Evolutionary conservation across 1,140 invertebrate genomes (phyloP).

Genomic region (Rhyacophila brunnea): DNA sequence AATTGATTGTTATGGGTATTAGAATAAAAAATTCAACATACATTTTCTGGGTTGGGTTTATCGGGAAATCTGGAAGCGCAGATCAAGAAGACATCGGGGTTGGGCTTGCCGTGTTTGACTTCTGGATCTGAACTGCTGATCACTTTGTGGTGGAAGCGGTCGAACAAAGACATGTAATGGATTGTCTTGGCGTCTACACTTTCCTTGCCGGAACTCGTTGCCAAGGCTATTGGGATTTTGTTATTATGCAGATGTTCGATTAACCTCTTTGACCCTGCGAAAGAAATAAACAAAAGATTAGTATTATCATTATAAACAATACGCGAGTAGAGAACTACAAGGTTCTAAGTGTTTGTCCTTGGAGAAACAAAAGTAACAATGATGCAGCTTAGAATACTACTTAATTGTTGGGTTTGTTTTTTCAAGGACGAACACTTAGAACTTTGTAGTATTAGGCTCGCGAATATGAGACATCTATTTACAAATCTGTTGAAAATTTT

Average conservation of each 20-base stretch:
- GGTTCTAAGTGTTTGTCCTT: no score
- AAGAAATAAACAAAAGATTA: no score
- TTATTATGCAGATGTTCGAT: slow-evolving; percentile 77
- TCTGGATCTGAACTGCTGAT: slow-evolving; percentile 84
- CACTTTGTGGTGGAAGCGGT: slow-evolving; percentile 79
- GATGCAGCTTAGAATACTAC: no score
- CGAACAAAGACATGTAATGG: slow-evolving; percentile 71
- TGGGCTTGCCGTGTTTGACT: slow-evolving; percentile 87
- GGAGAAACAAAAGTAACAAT: no score
- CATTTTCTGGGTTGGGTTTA: slow-evolving; percentile 66
- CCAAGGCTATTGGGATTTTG: slow-evolving; percentile 81
- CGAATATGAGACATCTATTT: no score
- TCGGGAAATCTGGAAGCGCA: slow-evolving; percentile 79
- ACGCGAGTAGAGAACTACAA: no score
- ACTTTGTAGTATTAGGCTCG: no score
- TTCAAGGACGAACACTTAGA: no score
- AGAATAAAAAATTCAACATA: slow-evolving; percentile 38
- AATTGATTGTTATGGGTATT: no score
- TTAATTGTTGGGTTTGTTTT: no score
- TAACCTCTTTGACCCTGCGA: slow-evolving; percentile 76
- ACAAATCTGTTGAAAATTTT: no score
- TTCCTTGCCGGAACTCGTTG: slow-evolving; percentile 82
- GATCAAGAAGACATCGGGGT: slow-evolving; percentile 89
- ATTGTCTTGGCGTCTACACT: slow-evolving; percentile 78
- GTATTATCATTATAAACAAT: no score